These are phyloP conservation scores for Ibycter americanus DNA, from an alignment of 2,797 vertebrate species.

Conservation along the genomic window DNA sequence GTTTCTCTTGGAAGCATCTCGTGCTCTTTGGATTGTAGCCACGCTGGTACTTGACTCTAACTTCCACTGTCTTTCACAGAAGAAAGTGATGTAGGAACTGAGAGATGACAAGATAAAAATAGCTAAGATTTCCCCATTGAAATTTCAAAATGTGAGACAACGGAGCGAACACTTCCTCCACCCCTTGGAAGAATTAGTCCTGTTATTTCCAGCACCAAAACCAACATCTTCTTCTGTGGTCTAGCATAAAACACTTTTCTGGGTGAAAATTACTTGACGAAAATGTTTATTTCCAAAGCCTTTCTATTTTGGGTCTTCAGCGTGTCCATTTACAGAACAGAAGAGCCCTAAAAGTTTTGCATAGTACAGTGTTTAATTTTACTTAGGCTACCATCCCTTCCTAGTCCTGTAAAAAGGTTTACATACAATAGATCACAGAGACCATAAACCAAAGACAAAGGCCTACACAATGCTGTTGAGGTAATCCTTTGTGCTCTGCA, in stretches of 20 bases:
- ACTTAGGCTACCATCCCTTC: constrained; percentile 66
- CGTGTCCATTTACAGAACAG: constrained; percentile 24
- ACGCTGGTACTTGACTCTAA: background rate
- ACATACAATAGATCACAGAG: constrained; percentile 69
- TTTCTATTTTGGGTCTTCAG: constrained; percentile 35
- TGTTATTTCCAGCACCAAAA: constrained; percentile 11
- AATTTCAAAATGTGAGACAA: constrained; percentile 28
- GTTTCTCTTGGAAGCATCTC: constrained; percentile 36
- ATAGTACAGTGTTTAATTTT: constrained; percentile 55
- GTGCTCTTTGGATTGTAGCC: background rate
- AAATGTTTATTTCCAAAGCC: constrained; percentile 8
- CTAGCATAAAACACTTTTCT: constrained; percentile 5
- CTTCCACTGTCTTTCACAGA: constrained; percentile 17
- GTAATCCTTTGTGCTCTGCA: constrained; percentile 62
- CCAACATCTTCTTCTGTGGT: background rate
- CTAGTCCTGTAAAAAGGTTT: constrained; percentile 67
- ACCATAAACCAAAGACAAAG: constrained; percentile 69
- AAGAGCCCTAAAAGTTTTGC: constrained; percentile 37
- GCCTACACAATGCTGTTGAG: constrained; percentile 49
- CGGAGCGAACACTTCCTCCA: background rate
- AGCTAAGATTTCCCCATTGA: background rate
- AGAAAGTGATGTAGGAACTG: constrained; percentile 16
- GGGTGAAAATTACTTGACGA: constrained; percentile 33
- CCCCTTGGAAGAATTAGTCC: background rate
- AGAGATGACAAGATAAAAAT: constrained; percentile 13